Evolutionary conservation across 2,113 vertebrate species (phyloP), one percentile per base, ranked within the genome.

Genomic region (Entosphenus tridentatus): DNA sequence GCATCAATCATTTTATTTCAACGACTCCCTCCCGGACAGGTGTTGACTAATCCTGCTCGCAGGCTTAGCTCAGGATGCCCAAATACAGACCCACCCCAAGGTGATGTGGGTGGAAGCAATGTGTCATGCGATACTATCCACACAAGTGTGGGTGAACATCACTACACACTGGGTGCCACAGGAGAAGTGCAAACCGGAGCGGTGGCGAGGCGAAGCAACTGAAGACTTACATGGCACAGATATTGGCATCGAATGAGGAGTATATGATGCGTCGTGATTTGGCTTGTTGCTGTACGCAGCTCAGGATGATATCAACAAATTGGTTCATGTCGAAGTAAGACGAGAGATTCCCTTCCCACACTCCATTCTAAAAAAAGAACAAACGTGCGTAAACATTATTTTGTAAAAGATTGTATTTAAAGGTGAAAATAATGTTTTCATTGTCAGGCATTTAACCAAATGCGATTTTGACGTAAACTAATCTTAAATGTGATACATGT

Each of bases 281-380:
- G 71, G 86, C 89, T 74, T 84, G 85, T 76, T 87, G 78, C 73
- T 92, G 78, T 71, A 89, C 81, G 11, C 88, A 95, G 73, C 85
- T 86, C 74, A 98, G 79, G 74, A 98, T 76, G 68, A 88, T 83
- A 78, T 98, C 93, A 70, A 96, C 76, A 74, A 82, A 96, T 21
- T 79, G 68, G 72, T 98, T 98, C 92, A 95, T 96, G 77, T 96
- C 89, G 79, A 96, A 95, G 73, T 93, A 98, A 68, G 83, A 77
- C 2, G 89, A 92, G 57, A 96, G 75, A 76, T 93, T 91, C 57
- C 86, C 85, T 2, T 95, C 89, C 93, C 93, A 98, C 1, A 87
- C 79, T 17, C 90, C 92, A 72, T 92, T 83, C 93, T 98, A 74
- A 55, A 59, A 73, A 70, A 72, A 67, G 67, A 72, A 62, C 58